phyloP scores from a whole-genome alignment of 1,140 invertebrate species.

The Drosophila navojoa region DNA sequence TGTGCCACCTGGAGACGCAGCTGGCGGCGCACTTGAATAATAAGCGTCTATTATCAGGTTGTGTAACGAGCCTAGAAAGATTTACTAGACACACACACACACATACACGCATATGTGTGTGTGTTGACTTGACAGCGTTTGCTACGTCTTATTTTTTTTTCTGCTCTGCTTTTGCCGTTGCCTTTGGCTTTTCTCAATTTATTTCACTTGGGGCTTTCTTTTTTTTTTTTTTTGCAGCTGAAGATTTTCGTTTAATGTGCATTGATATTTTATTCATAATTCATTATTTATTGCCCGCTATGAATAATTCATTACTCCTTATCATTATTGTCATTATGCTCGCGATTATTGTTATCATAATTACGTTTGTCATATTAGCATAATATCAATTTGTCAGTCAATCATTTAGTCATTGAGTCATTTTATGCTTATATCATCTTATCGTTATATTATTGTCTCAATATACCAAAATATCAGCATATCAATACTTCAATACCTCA shows the following conservation, averaged over 20 bases:
- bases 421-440: background rate
- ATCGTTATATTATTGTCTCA: no score
- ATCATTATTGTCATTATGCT: background rate
- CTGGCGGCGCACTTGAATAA: conserved; percentile 71
- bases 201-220: conserved; percentile 5
- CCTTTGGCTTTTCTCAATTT: background rate
- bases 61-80: conserved; percentile 44
- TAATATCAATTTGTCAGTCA: no score
- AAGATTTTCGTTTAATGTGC: conserved; percentile 15
- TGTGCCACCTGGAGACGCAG: conserved; percentile 66
- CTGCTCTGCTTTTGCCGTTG: background rate
- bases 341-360: no score
- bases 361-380: no score
- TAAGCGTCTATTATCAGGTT: conserved; percentile 66
- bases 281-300: background rate
- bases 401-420: background rate
- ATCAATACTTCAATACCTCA: no score
- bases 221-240: background rate
- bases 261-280: conserved; percentile 67
- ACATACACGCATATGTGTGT: background rate
- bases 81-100: background rate
- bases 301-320: background rate
- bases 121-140: background rate
- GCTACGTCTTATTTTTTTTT: background rate
- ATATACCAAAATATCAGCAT: no score